phyloP scores from a whole-genome alignment of 2,888 invertebrate genomes.

The Pandemis corylana region DNA sequence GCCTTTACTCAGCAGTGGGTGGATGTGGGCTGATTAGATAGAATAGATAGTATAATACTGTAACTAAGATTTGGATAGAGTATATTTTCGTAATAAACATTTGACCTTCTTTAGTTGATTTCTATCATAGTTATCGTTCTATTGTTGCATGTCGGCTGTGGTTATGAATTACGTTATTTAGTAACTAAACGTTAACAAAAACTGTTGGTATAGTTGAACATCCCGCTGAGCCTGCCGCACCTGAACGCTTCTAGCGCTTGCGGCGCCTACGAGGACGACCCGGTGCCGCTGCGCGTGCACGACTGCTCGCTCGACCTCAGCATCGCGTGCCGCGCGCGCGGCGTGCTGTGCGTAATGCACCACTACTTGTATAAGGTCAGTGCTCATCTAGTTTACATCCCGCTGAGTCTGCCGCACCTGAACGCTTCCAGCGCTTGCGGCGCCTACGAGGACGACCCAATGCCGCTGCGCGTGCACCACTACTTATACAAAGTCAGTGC shows the following conservation, averaged over 20 bases:
- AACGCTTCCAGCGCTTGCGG: constrained; percentile 83
- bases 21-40: too few species aligned
- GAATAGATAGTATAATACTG: too few species aligned
- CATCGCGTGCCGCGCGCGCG: constrained; percentile 90
- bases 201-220: constrained; percentile 87
- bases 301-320: constrained; percentile 92
- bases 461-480: background rate
- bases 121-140: too few species aligned
- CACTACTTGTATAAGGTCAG: constrained; percentile 92
- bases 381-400: constrained; percentile 88
- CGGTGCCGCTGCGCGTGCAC: constrained; percentile 91
- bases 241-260: constrained; percentile 83
- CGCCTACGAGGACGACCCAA: constrained; percentile 86
- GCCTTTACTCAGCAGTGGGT: too few species aligned
- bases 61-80: too few species aligned
- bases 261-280: constrained; percentile 92
- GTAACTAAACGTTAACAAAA: too few species aligned
- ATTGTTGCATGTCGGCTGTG: too few species aligned
- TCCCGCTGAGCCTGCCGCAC: constrained; percentile 92
- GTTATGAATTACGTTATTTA: too few species aligned
- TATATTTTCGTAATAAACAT: too few species aligned
- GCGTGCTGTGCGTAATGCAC: constrained; percentile 89
- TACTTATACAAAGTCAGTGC: constrained; percentile 82
- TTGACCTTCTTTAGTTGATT: too few species aligned
- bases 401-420: constrained; percentile 91